Evolutionary conservation across 2,888 invertebrate genomes (phyloP).

Genomic region (Odiellus spinosus): DNA sequence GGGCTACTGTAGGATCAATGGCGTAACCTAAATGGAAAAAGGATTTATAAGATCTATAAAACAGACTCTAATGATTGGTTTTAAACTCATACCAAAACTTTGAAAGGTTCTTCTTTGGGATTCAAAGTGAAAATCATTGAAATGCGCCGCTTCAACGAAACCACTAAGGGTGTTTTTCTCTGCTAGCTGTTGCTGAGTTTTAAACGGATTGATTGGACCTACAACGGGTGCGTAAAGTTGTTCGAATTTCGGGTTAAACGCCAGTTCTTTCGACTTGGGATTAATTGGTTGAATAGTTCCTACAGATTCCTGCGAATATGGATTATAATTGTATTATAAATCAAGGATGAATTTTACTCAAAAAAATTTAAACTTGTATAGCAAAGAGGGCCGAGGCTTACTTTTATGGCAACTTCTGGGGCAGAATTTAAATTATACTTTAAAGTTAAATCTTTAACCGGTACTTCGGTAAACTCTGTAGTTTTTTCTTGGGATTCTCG

Average conservation of each 20-base stretch:
- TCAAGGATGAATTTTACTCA: no score
- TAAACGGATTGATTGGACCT: conserved; percentile 85
- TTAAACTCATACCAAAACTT: conserved; percentile 62
- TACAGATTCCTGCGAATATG: conserved; percentile 49
- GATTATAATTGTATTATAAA: no score
- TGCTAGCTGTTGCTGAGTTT: conserved; percentile 74
- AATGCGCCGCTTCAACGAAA: conserved; percentile 82
- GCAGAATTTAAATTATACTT: conserved; percentile 49
- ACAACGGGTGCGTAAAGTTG: conserved; percentile 77
- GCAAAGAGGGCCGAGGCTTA: no score
- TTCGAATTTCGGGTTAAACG: conserved; percentile 83
- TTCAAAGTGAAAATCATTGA: conserved; percentile 94
- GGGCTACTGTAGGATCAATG: conserved; percentile 68
- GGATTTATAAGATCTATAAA: no score
- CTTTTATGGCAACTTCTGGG: conserved; percentile 64
- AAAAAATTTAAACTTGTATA: no score
- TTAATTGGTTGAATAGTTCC: conserved; percentile 56
- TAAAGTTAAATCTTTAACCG: no score
- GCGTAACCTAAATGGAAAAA: conserved; percentile 58
- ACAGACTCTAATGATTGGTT: no score
- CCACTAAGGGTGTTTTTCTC: conserved; percentile 82
- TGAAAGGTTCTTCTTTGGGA: conserved; percentile 85
- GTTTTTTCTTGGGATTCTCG: no score
- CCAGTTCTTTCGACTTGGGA: conserved; percentile 61
- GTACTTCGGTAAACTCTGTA: no score